Evolutionary conservation across 2,888 invertebrate species (phyloP), one percentile per base, ranked within the genome.

Genomic region (Plebejus anna): DNA sequence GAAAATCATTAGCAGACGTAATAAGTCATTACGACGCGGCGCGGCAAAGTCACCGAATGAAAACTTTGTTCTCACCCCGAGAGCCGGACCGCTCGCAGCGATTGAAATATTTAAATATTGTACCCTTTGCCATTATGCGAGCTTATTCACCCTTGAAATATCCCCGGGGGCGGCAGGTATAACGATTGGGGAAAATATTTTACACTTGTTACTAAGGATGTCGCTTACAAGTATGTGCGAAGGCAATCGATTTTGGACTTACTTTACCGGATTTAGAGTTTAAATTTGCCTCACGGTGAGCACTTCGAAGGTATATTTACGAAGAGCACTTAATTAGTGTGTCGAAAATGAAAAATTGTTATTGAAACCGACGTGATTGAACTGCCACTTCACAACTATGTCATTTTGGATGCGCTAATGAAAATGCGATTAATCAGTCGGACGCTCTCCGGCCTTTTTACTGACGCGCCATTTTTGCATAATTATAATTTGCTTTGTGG

Each of bases 91-190:
- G 94, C 94, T 93, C 87, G 90, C 92, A 91, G 93, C 92, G 93
- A 93, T 94, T 93, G 93, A 93, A 94, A 94, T 94, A 22, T 94
- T 94, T 93, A 94, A 94, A 94, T 94, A 94, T 94, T 93, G 92
- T 94, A 94, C 94, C 93, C 93, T 92, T 94, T 93, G 92, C 94
- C 91, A 94, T 94, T 94, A 94, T 94, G 89, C 92, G 89, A 90
- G 94, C 93, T 94, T 93, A 93, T 93, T 93, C 94, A 94, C 94
- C 94, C 94, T 92, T 94, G 94, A 94, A 94, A 94, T 94, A 94
- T 94, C 94, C 94, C 94, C 89, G 82, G 92, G 94, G 92, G 93
- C 86, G 89, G 89, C 93, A 93, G 94, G 93, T 93, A 92, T 92
- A 85, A 87, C 90, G 91, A 92, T 92, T 91, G 92, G 93, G 93